Conservation (phyloP, 2,113 vertebrate genomes). For the Phyllopteryx taeniolatus region DNA sequence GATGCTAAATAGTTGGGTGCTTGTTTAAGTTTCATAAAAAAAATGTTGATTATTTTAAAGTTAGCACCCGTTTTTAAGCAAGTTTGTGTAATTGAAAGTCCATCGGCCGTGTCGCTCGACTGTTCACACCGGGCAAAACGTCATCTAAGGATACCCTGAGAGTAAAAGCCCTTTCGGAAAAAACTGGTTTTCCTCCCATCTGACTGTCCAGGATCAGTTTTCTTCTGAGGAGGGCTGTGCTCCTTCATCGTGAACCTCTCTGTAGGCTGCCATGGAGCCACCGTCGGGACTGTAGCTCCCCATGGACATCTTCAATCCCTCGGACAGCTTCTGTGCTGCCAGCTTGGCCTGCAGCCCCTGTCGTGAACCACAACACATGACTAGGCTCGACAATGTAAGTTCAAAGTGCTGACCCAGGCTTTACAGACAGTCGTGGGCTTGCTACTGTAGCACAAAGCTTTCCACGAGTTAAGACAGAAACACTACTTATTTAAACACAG, state of each 20-base stretch:
- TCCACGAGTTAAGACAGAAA: constrained; percentile 30
- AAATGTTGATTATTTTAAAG: constrained; percentile 19
- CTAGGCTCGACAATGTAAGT: constrained; percentile 42
- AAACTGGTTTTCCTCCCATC: constrained; percentile 46
- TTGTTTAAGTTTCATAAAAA: constrained; percentile 3
- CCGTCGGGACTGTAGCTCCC: constrained; percentile 81
- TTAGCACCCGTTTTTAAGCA: constrained; percentile 24
- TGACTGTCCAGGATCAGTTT: constrained; percentile 61
- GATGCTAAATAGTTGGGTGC: constrained; percentile 5
- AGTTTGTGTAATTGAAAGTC: constrained; percentile 42
- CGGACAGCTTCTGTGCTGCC: constrained; percentile 87
- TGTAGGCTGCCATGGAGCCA: constrained; percentile 74
- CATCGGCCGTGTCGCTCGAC: constrained; percentile 32
- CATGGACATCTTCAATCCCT: constrained; percentile 82
- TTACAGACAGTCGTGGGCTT: constrained; percentile 35
- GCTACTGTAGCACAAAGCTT: constrained; percentile 36
- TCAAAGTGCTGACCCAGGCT: constrained; percentile 34
- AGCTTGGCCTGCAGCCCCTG: constrained; percentile 88
- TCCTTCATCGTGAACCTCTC: constrained; percentile 82
- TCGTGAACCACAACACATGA: constrained; percentile 60
- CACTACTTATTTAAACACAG: constrained; percentile 26
- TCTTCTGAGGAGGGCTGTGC: constrained; percentile 80
- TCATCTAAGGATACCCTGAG: constrained; percentile 50
- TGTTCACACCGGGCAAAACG: constrained; percentile 43
- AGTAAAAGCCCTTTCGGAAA: constrained; percentile 50